Base-by-base conservation (phyloP, 2,888 invertebrate genomes). In the Xestia sexstrigata region DNA sequence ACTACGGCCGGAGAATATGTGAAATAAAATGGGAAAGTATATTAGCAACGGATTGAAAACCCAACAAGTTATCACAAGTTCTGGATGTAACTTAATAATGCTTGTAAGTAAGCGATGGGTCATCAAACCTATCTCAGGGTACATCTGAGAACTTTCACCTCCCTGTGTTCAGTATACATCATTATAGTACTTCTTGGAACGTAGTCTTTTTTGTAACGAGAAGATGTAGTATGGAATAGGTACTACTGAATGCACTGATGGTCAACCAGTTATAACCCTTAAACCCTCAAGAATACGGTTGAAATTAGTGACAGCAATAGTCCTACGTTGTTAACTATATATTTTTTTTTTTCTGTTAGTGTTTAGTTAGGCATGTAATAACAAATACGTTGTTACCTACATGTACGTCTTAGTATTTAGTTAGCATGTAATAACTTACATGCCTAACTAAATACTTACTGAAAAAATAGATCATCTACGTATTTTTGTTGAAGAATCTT, bases 21-120 rank as follows among this genome's bases (percentile, higher is more conserved):
- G 49, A 55, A 81, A 30, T 70, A 69, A 70, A 81, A 74, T 69
- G 55, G 60, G 62, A 85, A 71, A 78, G 69, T 67, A 69, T 72
- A 81, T 81, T 75, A 75, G 52, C 52, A 72, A 55, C 72, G 65
- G 49, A 69, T 76, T 70, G 75, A 76, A 81, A 79, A 77, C 70
- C 68, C 63, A 60, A 72, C 78, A 81, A 84, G 78, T 76, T 80
- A 78, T 47, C 76, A 69, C 67, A 77, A 77, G 71, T 85, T 81
- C 76, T 81, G 82, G 85, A 45, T 81, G 82, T 87, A 87, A 88
- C 82, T 80, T 81, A 88, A 85, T 87, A 85, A 87, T 74, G 74
- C 78, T 79, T 45, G 73, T 75, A 85, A 77, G 73, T 75, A 85
- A 77, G 69, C 76, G 79, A 87, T 81, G 81, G 88, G 71, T 87